Evolutionary conservation across 2,797 vertebrate genomes (phyloP), one percentile per base, ranked within the genome.

Genomic region (Columba guinea): DNA sequence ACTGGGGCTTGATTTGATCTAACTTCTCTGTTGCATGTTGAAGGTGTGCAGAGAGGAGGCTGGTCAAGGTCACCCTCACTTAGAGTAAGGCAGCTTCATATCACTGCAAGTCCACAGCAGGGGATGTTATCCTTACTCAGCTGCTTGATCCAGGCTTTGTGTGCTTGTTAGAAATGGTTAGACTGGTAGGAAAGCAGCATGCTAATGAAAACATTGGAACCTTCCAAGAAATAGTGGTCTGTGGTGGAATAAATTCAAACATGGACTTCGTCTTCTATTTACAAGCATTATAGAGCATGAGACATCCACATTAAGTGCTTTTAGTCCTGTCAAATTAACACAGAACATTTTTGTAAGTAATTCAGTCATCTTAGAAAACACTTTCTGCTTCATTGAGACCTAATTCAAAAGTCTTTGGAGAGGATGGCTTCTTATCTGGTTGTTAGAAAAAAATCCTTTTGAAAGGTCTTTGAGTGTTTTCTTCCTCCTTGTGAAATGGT

Each of bases 281-380:
- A 70, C 87, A 85, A 71, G 34, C 32, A 23, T 51, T 27, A 37
- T 53, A 81, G 77, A 94, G 46, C 27, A 87, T 39, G 23, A 86
- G 10, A 70, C 30, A 70, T 94, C 10, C 46, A 78, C 34, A 68
- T 73, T 58, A 76, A 82, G 28, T 65, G 24, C 8, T 85, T 85
- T 84, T 84, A 85, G 39, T 90, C 21, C 55, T 87, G 35, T 65
- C 84, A 91, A 93, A 91, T 83, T 79, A 77, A 41, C 32, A 73
- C 26, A 48, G 18, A 55, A 32, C 18, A 5, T 81, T 55, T 74
- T 86, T 64, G 7, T 60, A 68, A 91, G 51, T 55, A 83, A 71
- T 84, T 77, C 37, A 59, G 1, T 93, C 24, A 70, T 87, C 13
- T 83, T 71, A 35, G 53, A 75, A 79, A 65, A 41, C 23, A 37